A percentile compares a stretch with the other conserved stretches of the same genome.
These are phyloP conservation scores for Shargacucullia verbasci DNA, from an alignment of 2,888 invertebrate species.

Conservation along the genomic window DNA sequence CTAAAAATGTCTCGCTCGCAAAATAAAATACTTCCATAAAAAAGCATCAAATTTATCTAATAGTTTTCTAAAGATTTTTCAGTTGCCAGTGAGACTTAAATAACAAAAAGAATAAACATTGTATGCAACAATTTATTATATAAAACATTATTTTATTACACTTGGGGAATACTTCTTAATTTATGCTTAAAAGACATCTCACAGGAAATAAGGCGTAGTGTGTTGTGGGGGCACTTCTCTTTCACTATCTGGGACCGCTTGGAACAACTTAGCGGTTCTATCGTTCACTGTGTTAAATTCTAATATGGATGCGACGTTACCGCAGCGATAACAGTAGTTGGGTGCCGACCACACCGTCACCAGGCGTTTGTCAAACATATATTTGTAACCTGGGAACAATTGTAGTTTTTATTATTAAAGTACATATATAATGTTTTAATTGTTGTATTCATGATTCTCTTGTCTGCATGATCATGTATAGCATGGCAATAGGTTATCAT, in stretches of 20 bases:
- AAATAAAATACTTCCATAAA: too few species aligned
- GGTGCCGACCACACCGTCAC: constrained; percentile 99
- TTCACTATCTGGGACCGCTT: constrained; percentile 98
- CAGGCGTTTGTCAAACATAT: constrained; percentile 98
- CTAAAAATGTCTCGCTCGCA: too few species aligned
- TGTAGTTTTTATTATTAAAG: not conserved
- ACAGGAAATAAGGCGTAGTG: constrained; percentile 99
- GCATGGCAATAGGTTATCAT: too few species aligned
- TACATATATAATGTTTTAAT: not conserved
- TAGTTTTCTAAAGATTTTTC: too few species aligned
- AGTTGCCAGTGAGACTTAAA: too few species aligned
- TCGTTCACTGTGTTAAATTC: constrained; percentile 95
- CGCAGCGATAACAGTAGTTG: constrained; percentile 99
- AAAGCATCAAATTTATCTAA: too few species aligned
- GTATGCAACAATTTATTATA: constrained; percentile 80
- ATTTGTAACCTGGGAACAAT: constrained; percentile 94
- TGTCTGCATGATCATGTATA: too few species aligned
- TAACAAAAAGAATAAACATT: constrained; percentile 10
- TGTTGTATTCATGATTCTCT: too few species aligned
- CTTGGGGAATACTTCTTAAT: constrained; percentile 72
- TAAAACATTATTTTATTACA: constrained; percentile 71
- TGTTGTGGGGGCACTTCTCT: constrained; percentile 97
- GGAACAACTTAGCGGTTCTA: constrained; percentile 95
- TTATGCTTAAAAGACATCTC: constrained; percentile 69
- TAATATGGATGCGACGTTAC: constrained; percentile 99